Conservation (phyloP, 2,797 vertebrate genomes). For the Pelobates cultripes region DNA sequence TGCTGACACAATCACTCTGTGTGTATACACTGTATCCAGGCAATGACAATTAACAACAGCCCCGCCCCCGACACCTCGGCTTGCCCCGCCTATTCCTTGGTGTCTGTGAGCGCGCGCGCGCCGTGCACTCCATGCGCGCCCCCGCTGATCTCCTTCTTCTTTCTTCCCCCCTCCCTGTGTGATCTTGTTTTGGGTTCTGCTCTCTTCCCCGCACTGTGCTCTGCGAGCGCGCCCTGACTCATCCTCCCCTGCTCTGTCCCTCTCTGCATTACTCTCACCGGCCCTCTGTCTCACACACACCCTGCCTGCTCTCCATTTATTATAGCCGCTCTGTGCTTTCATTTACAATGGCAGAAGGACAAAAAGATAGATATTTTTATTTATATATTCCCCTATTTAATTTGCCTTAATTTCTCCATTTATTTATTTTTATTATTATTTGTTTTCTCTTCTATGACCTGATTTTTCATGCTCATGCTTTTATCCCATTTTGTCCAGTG, state of each 20-base stretch:
- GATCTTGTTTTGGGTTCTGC: constrained; percentile 14
- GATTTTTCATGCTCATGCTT: neutral
- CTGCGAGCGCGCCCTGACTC: neutral
- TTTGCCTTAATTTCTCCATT: neutral
- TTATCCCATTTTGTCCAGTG: constrained; percentile 1
- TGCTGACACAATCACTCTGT: neutral
- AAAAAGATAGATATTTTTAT: neutral
- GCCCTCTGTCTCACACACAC: neutral
- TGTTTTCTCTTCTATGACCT: neutral
- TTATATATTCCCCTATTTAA: neutral
- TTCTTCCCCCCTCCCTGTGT: constrained; percentile 13
- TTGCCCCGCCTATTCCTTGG: neutral
- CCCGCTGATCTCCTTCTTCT: constrained; percentile 22
- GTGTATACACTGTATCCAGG: neutral
- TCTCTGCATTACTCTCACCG: neutral
- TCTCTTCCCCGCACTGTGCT: neutral
- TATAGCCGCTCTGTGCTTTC: neutral
- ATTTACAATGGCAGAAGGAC: neutral
- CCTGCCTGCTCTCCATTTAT: neutral
- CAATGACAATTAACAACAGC: neutral
- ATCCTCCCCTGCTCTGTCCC: neutral
- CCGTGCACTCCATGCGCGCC: constrained; percentile 1
- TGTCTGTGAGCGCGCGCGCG: neutral
- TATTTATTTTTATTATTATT: neutral
- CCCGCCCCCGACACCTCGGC: neutral